phyloP scores from a whole-genome alignment of 2,113 vertebrate genomes.

The Patagioenas fasciata region DNA sequence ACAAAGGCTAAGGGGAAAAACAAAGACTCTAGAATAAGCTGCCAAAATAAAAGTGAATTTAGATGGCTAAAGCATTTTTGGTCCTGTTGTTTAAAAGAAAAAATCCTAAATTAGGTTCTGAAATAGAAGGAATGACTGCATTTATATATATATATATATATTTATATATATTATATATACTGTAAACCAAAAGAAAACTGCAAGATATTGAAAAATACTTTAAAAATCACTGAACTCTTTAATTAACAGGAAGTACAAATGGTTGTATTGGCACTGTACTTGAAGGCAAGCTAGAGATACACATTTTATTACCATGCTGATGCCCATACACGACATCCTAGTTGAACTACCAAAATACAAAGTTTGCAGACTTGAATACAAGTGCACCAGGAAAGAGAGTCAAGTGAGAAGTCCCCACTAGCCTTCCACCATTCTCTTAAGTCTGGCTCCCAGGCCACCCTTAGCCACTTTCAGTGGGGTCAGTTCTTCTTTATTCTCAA shows the following conservation, averaged over 20 bases:
- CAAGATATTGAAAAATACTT: neutral
- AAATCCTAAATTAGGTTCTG: neutral
- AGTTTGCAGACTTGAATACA: neutral
- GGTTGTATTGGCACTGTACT: constrained; percentile 21
- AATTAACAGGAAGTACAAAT: constrained; percentile 2
- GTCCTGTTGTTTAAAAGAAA: neutral
- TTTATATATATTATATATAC: neutral
- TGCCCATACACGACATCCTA: neutral
- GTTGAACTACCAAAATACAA: neutral
- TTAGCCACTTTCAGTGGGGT: constrained; percentile 91
- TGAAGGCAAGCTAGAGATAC: neutral
- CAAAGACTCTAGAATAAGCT: neutral
- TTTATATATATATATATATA: neutral
- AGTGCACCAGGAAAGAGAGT: neutral
- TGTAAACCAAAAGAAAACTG: neutral
- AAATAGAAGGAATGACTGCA: neutral
- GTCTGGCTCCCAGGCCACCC: constrained; percentile 82
- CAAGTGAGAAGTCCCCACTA: constrained; percentile 41
- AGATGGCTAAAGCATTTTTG: constrained; percentile 13
- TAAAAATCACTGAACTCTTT: neutral
- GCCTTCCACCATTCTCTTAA: constrained; percentile 88
- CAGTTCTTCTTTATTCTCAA: constrained; percentile 96
- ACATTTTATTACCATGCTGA: neutral
- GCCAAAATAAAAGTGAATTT: neutral
- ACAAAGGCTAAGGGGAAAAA: neutral